phyloP scores from a whole-genome alignment of 2,113 vertebrate genomes.

The Centrocercus urophasianus region DNA sequence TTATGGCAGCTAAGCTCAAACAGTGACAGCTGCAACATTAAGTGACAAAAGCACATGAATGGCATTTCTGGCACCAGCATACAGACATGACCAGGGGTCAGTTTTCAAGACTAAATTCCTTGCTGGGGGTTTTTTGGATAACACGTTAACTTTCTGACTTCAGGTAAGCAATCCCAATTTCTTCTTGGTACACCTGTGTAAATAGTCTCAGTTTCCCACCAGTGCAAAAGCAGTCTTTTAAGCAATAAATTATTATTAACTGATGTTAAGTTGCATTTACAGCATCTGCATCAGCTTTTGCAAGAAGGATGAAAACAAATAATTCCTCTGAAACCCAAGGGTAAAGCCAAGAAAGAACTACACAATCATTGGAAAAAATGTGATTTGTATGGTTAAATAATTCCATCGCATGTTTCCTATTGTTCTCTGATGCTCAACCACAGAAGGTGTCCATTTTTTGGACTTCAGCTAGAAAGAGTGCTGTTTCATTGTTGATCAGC shows the following conservation, averaged over 20 bases:
- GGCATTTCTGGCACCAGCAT: background rate
- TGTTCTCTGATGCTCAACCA: background rate
- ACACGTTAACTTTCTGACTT: background rate
- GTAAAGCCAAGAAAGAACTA: background rate
- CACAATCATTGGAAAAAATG: background rate
- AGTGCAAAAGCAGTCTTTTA: background rate
- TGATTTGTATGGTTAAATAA: background rate
- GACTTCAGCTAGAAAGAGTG: background rate
- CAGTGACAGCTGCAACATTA: background rate
- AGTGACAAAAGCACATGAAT: background rate
- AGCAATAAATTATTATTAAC: fast-evolving
- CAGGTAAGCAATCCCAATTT: background rate
- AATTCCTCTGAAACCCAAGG: background rate
- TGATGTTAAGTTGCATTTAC: background rate
- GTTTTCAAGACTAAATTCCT: background rate
- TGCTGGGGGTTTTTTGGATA: background rate
- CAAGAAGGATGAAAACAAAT: fast-evolving
- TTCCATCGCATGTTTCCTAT: background rate
- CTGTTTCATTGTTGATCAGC: slow-evolving; percentile 14
- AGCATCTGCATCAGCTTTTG: background rate
- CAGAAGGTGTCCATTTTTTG: background rate
- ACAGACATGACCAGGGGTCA: background rate
- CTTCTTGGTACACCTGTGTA: background rate
- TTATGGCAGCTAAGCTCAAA: background rate
- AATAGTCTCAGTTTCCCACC: background rate